phyloP scores from a whole-genome alignment of 2,888 invertebrate species.

The Eupithecia insigniata region DNA sequence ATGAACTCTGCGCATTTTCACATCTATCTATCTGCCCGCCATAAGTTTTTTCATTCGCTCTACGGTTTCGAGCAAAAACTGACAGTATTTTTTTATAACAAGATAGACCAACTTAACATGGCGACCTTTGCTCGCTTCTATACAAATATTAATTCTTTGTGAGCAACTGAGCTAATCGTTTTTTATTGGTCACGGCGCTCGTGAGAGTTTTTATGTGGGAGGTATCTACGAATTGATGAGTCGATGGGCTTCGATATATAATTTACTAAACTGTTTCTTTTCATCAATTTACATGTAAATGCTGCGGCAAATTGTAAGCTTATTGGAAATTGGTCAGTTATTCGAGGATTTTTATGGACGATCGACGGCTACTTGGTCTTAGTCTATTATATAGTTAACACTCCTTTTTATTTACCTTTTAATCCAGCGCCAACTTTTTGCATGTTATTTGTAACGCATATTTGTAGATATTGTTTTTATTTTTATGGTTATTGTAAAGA shows the following conservation, averaged over 20 bases:
- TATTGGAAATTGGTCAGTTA: constrained; percentile 38
- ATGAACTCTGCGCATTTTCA: neutral
- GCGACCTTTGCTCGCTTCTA: constrained; percentile 73
- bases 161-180: constrained; percentile 61
- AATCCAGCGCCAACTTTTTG: constrained; percentile 37
- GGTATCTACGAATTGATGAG: constrained; percentile 57
- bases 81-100: constrained; percentile 71
- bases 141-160: constrained; percentile 79
- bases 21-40: constrained; percentile 19
- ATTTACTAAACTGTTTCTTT: constrained; percentile 46
- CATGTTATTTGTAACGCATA: constrained; percentile 10
- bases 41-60: constrained; percentile 8
- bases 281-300: constrained; percentile 42
- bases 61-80: constrained; percentile 61
- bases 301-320: constrained; percentile 36
- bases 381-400: neutral
- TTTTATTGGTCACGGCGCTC: constrained; percentile 63
- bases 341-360: constrained; percentile 31
- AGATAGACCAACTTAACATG: constrained; percentile 63
- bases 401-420: constrained; percentile 36
- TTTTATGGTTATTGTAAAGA: constrained; percentile 30
- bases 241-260: constrained; percentile 39
- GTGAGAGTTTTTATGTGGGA: constrained; percentile 62
- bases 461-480: constrained; percentile 30
- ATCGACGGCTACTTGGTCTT: constrained; percentile 6